A percentile compares a stretch with the other conserved stretches of the same genome.
These are phyloP conservation scores for Lycocerus yunnanus DNA, from an alignment of 2,888 invertebrate genomes.

Conservation along the genomic window DNA sequence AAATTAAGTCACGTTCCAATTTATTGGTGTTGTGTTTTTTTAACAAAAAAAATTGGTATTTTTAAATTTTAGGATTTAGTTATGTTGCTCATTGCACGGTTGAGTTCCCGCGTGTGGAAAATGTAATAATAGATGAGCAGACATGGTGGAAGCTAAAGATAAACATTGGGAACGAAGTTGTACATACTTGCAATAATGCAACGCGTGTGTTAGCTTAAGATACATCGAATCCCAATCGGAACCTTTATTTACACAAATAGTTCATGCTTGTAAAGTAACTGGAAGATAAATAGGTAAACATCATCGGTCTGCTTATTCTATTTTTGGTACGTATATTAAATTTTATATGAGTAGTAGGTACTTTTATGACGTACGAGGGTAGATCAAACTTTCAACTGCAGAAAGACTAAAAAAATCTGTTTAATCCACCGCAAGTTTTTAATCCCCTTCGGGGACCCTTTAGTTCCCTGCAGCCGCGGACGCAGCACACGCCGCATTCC, in stretches of 20 bases:
- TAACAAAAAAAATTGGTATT: neutral
- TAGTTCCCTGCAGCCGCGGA: too few relatives aligned
- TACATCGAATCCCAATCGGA: neutral
- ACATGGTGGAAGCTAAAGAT: conserved; percentile 16
- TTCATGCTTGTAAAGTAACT: neutral
- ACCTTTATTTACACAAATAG: neutral
- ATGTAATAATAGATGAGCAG: conserved; percentile 4
- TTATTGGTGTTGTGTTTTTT: neutral
- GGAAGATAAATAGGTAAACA: neutral
- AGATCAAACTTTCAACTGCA: neutral
- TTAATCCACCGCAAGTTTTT: neutral
- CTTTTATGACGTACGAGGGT: neutral
- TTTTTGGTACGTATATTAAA: neutral
- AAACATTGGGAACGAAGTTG: conserved; percentile 6
- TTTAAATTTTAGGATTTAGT: neutral
- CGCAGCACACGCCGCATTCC: neutral
- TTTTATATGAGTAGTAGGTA: too few relatives aligned
- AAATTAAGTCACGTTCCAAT: neutral
- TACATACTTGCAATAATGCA: neutral
- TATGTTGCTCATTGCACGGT: neutral
- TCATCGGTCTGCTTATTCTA: neutral
- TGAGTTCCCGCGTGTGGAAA: neutral
- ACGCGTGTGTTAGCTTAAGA: neutral
- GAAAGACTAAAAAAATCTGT: neutral
- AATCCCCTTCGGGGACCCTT: neutral